A percentile compares a stretch with the other conserved stretches of the same genome.
Conservation (phyloP, 1,140 invertebrate species). For the Musca vetustissima region DNA sequence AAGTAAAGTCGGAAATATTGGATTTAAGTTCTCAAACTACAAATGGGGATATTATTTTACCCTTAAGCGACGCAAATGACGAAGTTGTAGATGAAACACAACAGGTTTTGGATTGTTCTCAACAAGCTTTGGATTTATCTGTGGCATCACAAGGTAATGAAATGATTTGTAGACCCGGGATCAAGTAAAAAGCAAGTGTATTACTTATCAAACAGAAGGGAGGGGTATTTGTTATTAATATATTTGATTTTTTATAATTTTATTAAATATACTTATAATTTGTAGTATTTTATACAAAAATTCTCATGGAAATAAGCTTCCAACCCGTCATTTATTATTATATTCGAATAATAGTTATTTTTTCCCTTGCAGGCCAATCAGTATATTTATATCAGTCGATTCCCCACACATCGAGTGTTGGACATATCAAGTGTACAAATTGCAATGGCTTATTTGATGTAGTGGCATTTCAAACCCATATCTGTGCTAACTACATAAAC, state of each 20-base stretch:
- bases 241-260: too few relatives aligned
- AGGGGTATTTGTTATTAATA: too few relatives aligned
- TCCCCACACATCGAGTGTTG: too few relatives aligned
- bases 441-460: constrained; percentile 36
- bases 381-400: neutral
- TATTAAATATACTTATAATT: too few relatives aligned
- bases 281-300: too few relatives aligned
- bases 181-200: too few relatives aligned
- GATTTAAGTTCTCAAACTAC: constrained; percentile 13
- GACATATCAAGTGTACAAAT: constrained; percentile 36
- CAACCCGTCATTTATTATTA: too few relatives aligned
- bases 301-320: too few relatives aligned
- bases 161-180: too few relatives aligned
- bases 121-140: constrained; percentile 41
- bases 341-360: too few relatives aligned
- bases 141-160: constrained; percentile 4
- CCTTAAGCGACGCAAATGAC: too few relatives aligned
- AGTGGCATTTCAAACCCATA: constrained; percentile 34
- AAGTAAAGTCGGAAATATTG: constrained; percentile 15
- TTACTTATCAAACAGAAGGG: too few relatives aligned
- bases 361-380: neutral
- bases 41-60: neutral
- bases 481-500: constrained; percentile 32
- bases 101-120: constrained; percentile 29
- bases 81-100: constrained; percentile 41